Conservation (phyloP, 2,797 vertebrate species). For the Propithecus perrieri region DNA sequence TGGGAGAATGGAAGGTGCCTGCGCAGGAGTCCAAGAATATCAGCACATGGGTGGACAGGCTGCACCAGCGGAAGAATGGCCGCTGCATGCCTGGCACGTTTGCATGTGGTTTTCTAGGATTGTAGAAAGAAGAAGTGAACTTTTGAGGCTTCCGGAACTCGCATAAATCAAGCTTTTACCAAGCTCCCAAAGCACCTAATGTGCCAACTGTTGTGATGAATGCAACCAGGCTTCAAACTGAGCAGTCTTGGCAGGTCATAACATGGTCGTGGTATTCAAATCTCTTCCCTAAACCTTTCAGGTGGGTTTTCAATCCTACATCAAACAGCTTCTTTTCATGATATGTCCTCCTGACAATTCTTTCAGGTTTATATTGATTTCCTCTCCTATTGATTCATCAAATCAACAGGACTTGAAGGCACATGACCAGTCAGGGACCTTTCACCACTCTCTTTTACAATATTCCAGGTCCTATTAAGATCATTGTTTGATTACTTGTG, state of each 20-base stretch:
- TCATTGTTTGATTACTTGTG: not conserved
- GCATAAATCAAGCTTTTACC: not conserved
- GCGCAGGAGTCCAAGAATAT: not conserved
- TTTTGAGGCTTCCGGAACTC: not conserved
- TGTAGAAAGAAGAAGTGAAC: not conserved
- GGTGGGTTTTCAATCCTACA: not conserved
- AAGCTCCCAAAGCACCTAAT: not conserved
- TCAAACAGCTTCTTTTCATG: not conserved
- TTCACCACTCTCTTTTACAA: constrained; percentile 3
- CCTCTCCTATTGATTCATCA: not conserved
- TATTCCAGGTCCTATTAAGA: constrained; percentile 3
- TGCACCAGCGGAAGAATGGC: not conserved
- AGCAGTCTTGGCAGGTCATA: not conserved
- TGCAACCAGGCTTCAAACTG: not conserved
- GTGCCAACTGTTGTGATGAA: not conserved
- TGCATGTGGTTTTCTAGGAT: not conserved
- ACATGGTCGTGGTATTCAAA: not conserved
- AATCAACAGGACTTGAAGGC: not conserved
- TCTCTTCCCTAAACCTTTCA: not conserved
- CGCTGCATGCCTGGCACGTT: accelerated
- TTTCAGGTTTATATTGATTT: constrained; percentile 39
- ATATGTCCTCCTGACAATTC: not conserved
- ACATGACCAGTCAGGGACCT: not conserved
- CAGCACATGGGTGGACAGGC: not conserved
- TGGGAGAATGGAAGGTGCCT: not conserved